Base-by-base conservation (phyloP, 2,113 vertebrate genomes). In the Salvator merianae region DNA sequence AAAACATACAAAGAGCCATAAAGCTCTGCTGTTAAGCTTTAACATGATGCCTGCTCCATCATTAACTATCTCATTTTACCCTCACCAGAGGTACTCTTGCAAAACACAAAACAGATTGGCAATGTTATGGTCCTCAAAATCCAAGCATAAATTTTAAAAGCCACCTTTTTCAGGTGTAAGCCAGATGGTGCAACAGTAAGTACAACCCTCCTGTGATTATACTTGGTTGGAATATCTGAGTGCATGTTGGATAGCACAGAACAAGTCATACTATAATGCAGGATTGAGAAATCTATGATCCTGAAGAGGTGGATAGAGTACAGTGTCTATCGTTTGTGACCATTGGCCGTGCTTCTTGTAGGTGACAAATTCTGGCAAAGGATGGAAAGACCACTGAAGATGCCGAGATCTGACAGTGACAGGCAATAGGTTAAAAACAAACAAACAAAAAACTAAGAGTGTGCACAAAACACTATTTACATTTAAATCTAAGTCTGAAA, bases 51-150 rank as follows among this genome's bases (percentile, higher is more conserved):
- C n/a, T 72, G 80, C 40, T 86, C 13, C 10, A 59, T 78, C 82
- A 89, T 83, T 78, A 91, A 32, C 32, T 30, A 14, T 7, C 32
- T 84, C 1, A 1, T 86, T 85, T 90, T 68, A 79, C 85, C 84
- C 53, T 63, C 16, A 88, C 9, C 4, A 0, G 8, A 34, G 77
- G 30, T 65, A 65, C 47, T 88, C 14, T 81, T 88, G 47, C 71
- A 84, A 91, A 38, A 74, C 10, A 62, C 9, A 71, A 26, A 87
- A 10, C 53, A 81, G 65, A 88, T 38, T 74, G 83, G 59, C 63
- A 80, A 32, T 16, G 47, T 72, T 14, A 83, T 2, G 34, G 80
- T 91, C 85, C 88, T 79, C 77, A 69, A 75, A 74, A 88, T 0
- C 0, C 80, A 88, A 91, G n/a, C 0, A 0, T 3, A 16, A 81